Evolutionary conservation across 2,888 invertebrate genomes (phyloP), one percentile per base, ranked within the genome.

Genomic region (Alsophila aescularia): DNA sequence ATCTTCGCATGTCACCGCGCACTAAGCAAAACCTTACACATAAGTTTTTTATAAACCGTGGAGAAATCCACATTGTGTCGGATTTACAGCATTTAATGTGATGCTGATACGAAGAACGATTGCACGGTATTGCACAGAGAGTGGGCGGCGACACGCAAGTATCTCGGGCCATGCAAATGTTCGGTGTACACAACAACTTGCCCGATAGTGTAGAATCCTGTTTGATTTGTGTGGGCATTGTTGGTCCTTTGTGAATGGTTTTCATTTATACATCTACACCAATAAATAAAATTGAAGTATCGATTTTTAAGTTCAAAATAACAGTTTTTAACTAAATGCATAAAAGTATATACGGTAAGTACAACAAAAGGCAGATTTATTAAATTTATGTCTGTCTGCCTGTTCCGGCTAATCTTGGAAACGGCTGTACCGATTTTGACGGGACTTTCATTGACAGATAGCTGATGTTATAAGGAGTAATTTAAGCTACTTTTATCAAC

Each of bases 171-270:
- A 88, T 87, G 87, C 88, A 84, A 88, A 88, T 87, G 81, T 81
- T 81, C 77, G 74, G 74, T 73, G 79, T 78, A 81, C 77, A 78
- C 73, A 77, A 69, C 77, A 66, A 67, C 73, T 74, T 75, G 78
- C 68, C 73, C 75, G 85, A 84, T 82, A 85, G 78, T 83, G 81
- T 78, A 81, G 83, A 83, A 83, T 85, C 82, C 85, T 83, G 85
- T 83, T 84, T 84, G 88, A 84, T 85, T 85, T 87, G 87, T 87
- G 88, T 88, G 83, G 85, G 87, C 81, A 87, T 85, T 85, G 82
- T 84, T 70, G 72, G 71, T 72, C 62, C 69, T 76, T 76, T 73
- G 43, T 43, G 39, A 29, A 44, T 27, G 18, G 36, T 15, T 24
- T 43, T n/a, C n/a, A n/a, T n/a, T n/a, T n/a, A n/a, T n/a, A n/a